A percentile compares a stretch with the other conserved stretches of the same genome.
phyloP scores from a whole-genome alignment of 1,140 invertebrate genomes.

The Lycorma delicatula region DNA sequence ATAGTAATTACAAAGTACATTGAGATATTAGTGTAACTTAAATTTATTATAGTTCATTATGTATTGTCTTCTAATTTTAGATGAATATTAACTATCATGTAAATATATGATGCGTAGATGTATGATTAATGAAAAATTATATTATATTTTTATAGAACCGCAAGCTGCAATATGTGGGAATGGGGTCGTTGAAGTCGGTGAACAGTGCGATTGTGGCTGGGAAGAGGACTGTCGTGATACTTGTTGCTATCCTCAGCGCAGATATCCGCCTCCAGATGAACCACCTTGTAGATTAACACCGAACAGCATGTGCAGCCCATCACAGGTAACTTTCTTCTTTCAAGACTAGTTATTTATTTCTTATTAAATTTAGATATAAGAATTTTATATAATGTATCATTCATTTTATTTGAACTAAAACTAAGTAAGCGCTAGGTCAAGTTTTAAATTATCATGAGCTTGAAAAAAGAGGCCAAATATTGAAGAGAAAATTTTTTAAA shows the following conservation, averaged over 20 bases:
- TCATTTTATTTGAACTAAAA: too few relatives aligned
- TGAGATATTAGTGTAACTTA: too few relatives aligned
- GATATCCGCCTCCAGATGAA: slow-evolving; percentile 61
- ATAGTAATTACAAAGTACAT: too few relatives aligned
- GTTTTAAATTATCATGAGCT: too few relatives aligned
- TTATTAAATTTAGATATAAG: too few relatives aligned
- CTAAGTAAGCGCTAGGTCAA: too few relatives aligned
- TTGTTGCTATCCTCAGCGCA: slow-evolving; percentile 87
- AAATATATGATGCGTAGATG: too few relatives aligned
- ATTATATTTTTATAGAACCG: slow-evolving; percentile 51
- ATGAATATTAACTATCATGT: not conserved
- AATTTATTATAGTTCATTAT: too few relatives aligned
- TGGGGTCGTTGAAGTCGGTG: slow-evolving; percentile 88
- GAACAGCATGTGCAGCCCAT: slow-evolving; percentile 67
- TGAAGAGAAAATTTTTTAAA: too few relatives aligned
- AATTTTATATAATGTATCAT: too few relatives aligned
- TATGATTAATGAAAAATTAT: not conserved
- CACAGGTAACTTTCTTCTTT: slow-evolving; percentile 54
- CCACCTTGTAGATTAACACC: slow-evolving; percentile 77
- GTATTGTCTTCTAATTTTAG: not conserved
- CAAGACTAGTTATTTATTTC: too few relatives aligned
- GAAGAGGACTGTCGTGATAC: slow-evolving; percentile 86
- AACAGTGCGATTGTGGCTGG: slow-evolving; percentile 98
- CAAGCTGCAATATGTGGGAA: slow-evolving; percentile 92
- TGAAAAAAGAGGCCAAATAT: too few relatives aligned